Base-by-base conservation (phyloP, 2,888 invertebrate genomes). In the Tetragonisca angustula region DNA sequence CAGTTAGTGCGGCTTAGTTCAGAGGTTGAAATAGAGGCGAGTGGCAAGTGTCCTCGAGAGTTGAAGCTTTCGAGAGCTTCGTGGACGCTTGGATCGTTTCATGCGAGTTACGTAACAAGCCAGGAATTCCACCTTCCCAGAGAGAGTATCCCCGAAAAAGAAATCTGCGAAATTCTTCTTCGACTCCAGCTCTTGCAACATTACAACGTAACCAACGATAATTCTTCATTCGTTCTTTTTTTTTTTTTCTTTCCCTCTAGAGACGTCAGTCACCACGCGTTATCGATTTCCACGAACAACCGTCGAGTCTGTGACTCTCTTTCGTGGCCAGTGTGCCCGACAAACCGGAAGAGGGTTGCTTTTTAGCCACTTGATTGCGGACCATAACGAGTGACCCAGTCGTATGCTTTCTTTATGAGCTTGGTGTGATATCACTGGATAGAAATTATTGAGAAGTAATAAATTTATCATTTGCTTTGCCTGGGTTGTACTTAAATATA, bases 91-190 rank as follows among this genome's bases (percentile, higher is more conserved):
- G 50, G 17, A 24, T 27, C 32, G 49, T 76, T 76, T 64, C 17
- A 70, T 70, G 24, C 50, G 70, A 76, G 73, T 76, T 84, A 68
- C 72, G 75, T 87, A 80, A 77, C 84, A 19, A 78, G 50, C 36
- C 32, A 59, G 19, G 4, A 24, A 36, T 9, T 52, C 27, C 69
- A 56, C 59, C 27, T 32, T 36, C 36, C 9, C 36, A 0, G 9
- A 64, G 65, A 74, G 71, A 70, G 70, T 50, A 36, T 36, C 1
- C 62, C 62, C 36, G 36, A 36, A 62, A 36, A 67, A 49, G 67
- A 67, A 70, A 59, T 43, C 19, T 1, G 4, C 59, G 6, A 50
- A 61, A 27, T 17, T 13, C 54, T 62, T 21, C 19, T 13, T 32
- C 32, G 24, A 61, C 1, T 17, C 9, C 36, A 36, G 36, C 36